These are phyloP conservation scores for Zaprionus taronus DNA, from an alignment of 1,140 invertebrate species.

Conservation along the genomic window DNA sequence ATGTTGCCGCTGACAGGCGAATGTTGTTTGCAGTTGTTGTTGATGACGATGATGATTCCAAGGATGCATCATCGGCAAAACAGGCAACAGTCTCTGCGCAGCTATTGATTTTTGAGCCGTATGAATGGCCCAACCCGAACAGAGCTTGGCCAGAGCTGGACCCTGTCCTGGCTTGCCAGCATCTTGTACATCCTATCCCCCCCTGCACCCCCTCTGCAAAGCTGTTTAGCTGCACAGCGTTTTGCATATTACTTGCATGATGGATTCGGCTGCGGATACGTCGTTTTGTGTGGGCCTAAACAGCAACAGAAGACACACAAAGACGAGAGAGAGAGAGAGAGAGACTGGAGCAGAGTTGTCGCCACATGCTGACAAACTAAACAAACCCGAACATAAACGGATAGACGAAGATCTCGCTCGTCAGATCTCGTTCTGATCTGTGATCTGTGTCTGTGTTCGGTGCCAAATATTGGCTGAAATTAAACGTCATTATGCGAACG, in stretches of 20 bases:
- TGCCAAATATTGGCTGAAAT: slow-evolving; percentile 42
- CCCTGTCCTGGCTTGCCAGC: slow-evolving; percentile 16
- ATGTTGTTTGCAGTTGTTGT: slow-evolving; percentile 83
- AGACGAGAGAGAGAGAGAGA: background rate
- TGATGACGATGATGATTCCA: slow-evolving; percentile 83
- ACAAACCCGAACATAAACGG: slow-evolving; percentile 42
- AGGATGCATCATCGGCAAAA: slow-evolving; percentile 52
- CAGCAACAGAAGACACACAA: slow-evolving; percentile 7
- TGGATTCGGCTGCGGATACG: slow-evolving; percentile 73
- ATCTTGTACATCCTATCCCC: slow-evolving; percentile 13
- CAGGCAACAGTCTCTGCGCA: background rate
- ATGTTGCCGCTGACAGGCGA: slow-evolving; percentile 82
- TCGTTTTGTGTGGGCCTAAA: slow-evolving; percentile 69
- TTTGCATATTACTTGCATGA: slow-evolving; percentile 80
- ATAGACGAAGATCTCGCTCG: slow-evolving; percentile 37
- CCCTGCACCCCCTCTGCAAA: background rate
- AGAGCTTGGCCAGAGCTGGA: slow-evolving; percentile 2
- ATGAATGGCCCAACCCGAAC: slow-evolving; percentile 50
- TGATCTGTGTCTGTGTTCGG: slow-evolving; percentile 12
- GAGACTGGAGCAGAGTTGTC: slow-evolving; percentile 23
- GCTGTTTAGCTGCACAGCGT: slow-evolving; percentile 34
- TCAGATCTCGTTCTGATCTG: slow-evolving; percentile 21
- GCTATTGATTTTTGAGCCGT: slow-evolving; percentile 68
- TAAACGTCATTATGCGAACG: slow-evolving; percentile 35
- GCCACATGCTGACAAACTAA: slow-evolving; percentile 45